A percentile compares a stretch with the other conserved stretches of the same genome.
phyloP scores from a whole-genome alignment of 2,888 invertebrate genomes.

The Microctonus brassicae region DNA sequence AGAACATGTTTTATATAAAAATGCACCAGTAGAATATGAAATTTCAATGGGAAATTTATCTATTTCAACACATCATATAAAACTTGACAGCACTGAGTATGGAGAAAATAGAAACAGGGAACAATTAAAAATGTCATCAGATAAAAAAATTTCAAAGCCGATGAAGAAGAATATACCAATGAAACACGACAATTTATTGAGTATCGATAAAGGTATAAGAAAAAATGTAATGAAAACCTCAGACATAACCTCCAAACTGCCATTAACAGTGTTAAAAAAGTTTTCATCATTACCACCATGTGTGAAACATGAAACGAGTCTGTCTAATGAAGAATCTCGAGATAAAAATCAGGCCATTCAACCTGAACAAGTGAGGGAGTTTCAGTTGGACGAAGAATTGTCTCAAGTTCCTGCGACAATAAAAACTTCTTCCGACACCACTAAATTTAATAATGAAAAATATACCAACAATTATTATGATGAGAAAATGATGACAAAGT shows the following conservation, averaged over 20 bases:
- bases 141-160: neutral
- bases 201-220: neutral
- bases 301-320: neutral
- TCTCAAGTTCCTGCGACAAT: neutral
- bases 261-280: slow-evolving; percentile 1
- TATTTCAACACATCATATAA: neutral
- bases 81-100: neutral
- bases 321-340: slow-evolving; percentile 2
- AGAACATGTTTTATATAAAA: neutral
- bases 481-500: neutral
- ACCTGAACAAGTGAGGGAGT: neutral
- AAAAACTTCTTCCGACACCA: neutral
- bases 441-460: neutral
- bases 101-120: neutral
- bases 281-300: neutral
- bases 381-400: neutral
- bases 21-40: neutral
- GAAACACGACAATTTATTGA: neutral
- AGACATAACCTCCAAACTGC: neutral
- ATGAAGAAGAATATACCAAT: neutral
- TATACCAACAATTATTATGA: neutral
- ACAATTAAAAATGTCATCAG: neutral
- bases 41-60: neutral
- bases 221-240: neutral
- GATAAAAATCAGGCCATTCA: neutral